Base-by-base conservation (phyloP, 2,113 vertebrate species). In the Crocuta crocuta region DNA sequence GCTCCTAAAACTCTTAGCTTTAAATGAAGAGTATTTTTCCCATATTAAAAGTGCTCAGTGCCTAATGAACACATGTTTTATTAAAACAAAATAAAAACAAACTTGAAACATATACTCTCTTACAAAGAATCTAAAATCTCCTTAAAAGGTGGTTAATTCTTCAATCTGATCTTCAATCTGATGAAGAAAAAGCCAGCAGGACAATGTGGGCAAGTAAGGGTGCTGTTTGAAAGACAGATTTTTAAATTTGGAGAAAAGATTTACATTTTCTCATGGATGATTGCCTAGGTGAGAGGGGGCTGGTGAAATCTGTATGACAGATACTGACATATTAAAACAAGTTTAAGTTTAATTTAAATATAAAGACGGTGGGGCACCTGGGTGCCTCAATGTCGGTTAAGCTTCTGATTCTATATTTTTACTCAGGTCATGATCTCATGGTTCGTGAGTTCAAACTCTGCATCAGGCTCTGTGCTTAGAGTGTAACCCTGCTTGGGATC, bases 11-110 rank as follows among this genome's bases (percentile, higher is more conserved):
- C 13, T n/a, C 21, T 79, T 28, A 73, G 35, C 7, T 90, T 88
- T 88, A 71, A 86, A 65, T 71, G 21, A 79, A 66, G 48, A 76
- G 12, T 4, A 58, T 78, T 96, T 70, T 97, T 88, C 39, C 86
- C 89, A 86, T 94, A 86, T 66, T 70, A 81, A 89, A 88, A 91
- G 86, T 94, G 48, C 55, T 91, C 81, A 66, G 16, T 7, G 76
- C 15, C 26, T 43, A 86, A 71, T 76, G 33, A 93, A 84, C 1
- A 23, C 71, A 90, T 68, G 35, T 85, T 89, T 97, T 71, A 55
- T 53, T n/a, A 92, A 78, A 94, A 92, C 65, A 88, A 94, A 83
- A n/a, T 11, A 78, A 94, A 89, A 78, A 73, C 17, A 74, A 92
- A 43, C 7, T 23, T 1, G 28, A 24, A 82, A 65, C 11, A n/a